Base-by-base conservation (phyloP, 2,113 vertebrate genomes). In the Physeter macrocephalus region DNA sequence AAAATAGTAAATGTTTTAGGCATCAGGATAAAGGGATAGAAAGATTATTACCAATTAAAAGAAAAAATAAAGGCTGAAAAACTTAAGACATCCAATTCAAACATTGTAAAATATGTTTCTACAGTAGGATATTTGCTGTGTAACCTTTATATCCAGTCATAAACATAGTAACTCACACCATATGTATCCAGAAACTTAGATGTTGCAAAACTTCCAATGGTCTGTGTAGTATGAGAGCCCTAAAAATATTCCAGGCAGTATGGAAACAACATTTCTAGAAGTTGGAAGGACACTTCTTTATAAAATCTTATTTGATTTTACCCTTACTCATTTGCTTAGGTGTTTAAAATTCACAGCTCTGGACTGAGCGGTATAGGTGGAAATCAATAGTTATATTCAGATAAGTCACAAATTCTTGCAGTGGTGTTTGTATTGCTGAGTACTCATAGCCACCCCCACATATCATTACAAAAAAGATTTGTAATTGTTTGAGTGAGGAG, bases 231-330 rank as follows among this genome's bases (percentile, higher is more conserved):
- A 95, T 20, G 64, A 94, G 41, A 39, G 57, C 0, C 31, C 8
- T 84, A 90, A 66, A 90, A 85, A 77, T 57, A 89, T 84, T 36
- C 20, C 43, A 61, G 36, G 27, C 6, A 39, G 9, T 64, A 75
- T 31, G 49, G 34, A 46, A 77, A 77, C 43, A 77, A 36, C 0
- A 39, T 27, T 84, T 83, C 18, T 92, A 93, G 14, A 69, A 25
- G 11, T 2, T 86, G 0, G 29, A 88, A 89, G 39, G 21, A 85
- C 17, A 92, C 5, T 46, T 5, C 17, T 95, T 91, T 87, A 8
- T 72, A 69, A 96, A 96, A 80, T 57, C 14, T 57, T 90, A 25
- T 74, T 88, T 46, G 18, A 4, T 94, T 52, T 94, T 88, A 94
- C 23, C 75, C 46, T 90, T 72, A 89, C 4, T 91, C 21, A 46